These are phyloP conservation scores for Saccopteryx bilineata DNA, from an alignment of 2,113 vertebrate species.

Conservation along the genomic window DNA sequence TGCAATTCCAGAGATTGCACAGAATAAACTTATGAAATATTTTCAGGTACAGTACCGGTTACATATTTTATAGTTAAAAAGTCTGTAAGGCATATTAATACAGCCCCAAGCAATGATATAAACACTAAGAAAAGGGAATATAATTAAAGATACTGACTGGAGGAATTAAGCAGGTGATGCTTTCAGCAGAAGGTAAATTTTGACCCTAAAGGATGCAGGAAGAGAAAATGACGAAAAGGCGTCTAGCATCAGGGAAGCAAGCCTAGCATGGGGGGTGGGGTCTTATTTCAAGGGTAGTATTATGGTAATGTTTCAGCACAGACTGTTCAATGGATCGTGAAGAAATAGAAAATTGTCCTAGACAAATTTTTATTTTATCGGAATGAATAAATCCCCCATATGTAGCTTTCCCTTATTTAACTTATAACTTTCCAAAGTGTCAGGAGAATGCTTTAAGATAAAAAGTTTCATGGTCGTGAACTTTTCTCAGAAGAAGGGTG, in stretches of 20 bases:
- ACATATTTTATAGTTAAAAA: not conserved
- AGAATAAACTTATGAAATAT: not conserved
- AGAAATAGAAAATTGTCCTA: not conserved
- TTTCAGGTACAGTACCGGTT: not conserved
- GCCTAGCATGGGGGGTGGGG: not conserved
- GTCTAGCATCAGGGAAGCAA: not conserved
- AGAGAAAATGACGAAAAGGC: not conserved
- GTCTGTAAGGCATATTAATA: not conserved
- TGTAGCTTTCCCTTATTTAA: slow-evolving; percentile 5
- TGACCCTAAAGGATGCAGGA: not conserved
- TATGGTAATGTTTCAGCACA: not conserved
- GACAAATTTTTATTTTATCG: not conserved
- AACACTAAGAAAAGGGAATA: not conserved
- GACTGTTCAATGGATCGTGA: not conserved
- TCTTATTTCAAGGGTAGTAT: not conserved
- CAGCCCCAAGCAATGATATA: not conserved
- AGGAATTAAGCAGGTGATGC: not conserved
- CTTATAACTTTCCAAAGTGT: not conserved
- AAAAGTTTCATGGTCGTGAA: not conserved
- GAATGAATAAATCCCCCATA: not conserved
- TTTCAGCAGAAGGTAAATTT: not conserved
- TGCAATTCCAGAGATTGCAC: not conserved
- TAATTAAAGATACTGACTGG: not conserved
- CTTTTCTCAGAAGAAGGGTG: not conserved
- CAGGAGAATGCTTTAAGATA: not conserved